Evolutionary conservation across 2,888 invertebrate genomes (phyloP).

Genomic region (Thalpophila matura): DNA sequence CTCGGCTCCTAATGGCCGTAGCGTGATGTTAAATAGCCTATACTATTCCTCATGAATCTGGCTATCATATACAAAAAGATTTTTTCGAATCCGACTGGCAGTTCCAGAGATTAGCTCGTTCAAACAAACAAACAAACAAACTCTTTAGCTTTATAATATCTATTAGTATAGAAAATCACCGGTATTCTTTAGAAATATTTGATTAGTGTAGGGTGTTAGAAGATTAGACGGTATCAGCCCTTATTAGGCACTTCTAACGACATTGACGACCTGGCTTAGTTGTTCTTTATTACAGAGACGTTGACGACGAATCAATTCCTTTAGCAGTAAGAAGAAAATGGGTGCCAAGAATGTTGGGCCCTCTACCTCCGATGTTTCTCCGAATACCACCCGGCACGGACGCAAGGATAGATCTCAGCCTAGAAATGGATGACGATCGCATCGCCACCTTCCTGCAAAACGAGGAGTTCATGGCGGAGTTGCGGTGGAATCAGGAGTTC

Average conservation of each 20-base stretch:
- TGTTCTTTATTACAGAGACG: constrained; percentile 76
- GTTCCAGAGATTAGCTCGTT: too few species aligned
- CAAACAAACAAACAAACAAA: too few species aligned
- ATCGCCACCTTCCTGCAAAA: constrained; percentile 97
- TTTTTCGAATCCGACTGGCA: too few species aligned
- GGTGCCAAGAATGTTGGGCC: constrained; percentile 95
- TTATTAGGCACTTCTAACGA: background rate
- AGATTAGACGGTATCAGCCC: background rate
- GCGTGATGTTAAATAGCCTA: too few species aligned
- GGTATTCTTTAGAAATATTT: background rate
- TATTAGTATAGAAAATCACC: too few species aligned
- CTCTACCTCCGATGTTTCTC: constrained; percentile 95
- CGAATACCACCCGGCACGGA: constrained; percentile 91
- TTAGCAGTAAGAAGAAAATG: constrained; percentile 91
- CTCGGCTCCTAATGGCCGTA: too few species aligned
- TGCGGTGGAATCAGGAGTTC: constrained; percentile 96
- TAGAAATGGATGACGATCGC: constrained; percentile 95
- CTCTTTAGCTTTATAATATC: too few species aligned
- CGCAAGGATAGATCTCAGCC: constrained; percentile 84
- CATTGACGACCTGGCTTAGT: background rate
- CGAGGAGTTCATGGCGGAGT: constrained; percentile 96
- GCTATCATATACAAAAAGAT: too few species aligned
- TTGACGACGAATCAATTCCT: constrained; percentile 84
- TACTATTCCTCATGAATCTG: too few species aligned
- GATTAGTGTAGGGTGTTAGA: too few species aligned